Conservation (phyloP, 1,140 invertebrate species). For the Solenopsis fugax region DNA sequence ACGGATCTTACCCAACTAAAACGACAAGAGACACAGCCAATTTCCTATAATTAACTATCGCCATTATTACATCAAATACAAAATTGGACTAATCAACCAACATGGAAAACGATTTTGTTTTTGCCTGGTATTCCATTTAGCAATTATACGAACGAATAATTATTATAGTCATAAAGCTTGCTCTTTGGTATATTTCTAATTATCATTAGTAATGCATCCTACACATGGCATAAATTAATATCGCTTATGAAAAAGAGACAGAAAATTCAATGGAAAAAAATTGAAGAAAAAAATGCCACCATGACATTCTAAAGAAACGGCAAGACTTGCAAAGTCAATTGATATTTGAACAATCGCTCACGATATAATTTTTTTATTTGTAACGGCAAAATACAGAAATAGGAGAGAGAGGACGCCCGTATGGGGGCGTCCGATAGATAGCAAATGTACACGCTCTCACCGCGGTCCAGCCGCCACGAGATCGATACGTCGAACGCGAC, state of each 20-base stretch:
- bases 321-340: not conserved
- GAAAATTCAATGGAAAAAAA: not conserved
- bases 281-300: not conserved
- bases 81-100: not conserved
- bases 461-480: conserved; percentile 29
- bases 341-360: not conserved
- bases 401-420: not conserved
- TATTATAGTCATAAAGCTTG: not conserved
- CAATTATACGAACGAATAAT: conserved; percentile 1
- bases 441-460: conserved; percentile 15
- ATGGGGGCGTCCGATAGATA: conserved; percentile 23
- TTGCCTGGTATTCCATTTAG: not conserved
- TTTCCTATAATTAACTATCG: conserved; percentile 30
- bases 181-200: conserved; percentile 32
- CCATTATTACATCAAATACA: not conserved
- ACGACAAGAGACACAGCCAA: conserved; percentile 3
- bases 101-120: not conserved
- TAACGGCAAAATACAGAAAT: conserved; percentile 21
- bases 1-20: not conserved
- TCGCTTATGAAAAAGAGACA: not conserved
- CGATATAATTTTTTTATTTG: not conserved
- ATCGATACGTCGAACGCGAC: conserved; percentile 55
- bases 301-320: not conserved
- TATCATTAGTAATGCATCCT: not conserved
- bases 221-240: not conserved